A percentile compares a stretch with the other conserved stretches of the same genome.
These are phyloP conservation scores for Sebastes umbrosus DNA, from an alignment of 2,797 vertebrate species.

Conservation along the genomic window DNA sequence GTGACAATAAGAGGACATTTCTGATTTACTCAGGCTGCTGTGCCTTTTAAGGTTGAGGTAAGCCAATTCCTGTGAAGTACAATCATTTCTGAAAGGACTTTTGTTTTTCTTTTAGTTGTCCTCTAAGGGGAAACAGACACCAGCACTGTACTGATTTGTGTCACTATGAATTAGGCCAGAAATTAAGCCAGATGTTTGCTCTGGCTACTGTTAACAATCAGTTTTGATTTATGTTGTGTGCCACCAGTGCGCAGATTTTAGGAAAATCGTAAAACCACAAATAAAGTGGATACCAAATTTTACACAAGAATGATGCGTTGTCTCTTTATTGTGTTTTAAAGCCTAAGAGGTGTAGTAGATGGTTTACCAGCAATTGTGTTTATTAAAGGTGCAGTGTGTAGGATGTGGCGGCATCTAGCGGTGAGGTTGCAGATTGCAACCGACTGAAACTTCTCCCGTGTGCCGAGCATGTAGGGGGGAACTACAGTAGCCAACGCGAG, in stretches of 20 bases:
- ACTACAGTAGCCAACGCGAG: too few species aligned
- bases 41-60: constrained; percentile 60
- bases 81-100: constrained; percentile 68
- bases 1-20: constrained; percentile 21
- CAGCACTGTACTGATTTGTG: constrained; percentile 54
- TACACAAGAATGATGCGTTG: constrained; percentile 10
- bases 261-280: constrained; percentile 53
- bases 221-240: constrained; percentile 63
- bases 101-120: constrained; percentile 43
- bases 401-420: too few species aligned
- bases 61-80: constrained; percentile 77
- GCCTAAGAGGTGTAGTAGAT: not conserved
- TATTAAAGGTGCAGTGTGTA: not conserved
- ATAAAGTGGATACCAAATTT: constrained; percentile 69
- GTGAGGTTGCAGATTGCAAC: too few species aligned
- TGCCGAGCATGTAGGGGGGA: too few species aligned
- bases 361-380: not conserved
- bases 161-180: constrained; percentile 18
- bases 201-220: constrained; percentile 63
- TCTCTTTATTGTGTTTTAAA: not conserved
- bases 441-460: too few species aligned
- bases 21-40: constrained; percentile 54
- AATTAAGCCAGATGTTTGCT: constrained; percentile 10
- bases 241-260: constrained; percentile 50
- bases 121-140: constrained; percentile 58